These are phyloP conservation scores for Dasyurus viverrinus DNA, from an alignment of 2,113 vertebrate genomes.

Conservation along the genomic window DNA sequence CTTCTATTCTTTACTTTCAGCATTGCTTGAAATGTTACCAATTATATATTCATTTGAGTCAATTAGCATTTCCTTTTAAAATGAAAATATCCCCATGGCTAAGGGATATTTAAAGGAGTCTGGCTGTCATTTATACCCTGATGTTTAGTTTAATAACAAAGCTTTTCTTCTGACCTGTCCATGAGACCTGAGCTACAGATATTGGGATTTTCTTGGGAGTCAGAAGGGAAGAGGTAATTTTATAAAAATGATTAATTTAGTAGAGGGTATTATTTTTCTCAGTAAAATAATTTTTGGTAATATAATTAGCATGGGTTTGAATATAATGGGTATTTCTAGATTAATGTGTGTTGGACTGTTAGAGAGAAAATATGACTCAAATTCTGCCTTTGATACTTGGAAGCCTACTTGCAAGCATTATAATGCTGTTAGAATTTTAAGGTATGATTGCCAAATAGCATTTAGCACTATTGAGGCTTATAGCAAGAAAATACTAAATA, in stretches of 20 bases:
- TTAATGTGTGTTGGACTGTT: conserved; percentile 3
- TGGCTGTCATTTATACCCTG: not conserved
- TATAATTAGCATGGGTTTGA: no score
- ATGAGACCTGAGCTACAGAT: not conserved
- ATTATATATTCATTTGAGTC: not conserved
- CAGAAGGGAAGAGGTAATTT: not conserved
- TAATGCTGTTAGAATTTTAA: not conserved
- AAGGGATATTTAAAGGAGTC: not conserved
- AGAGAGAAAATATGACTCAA: no score
- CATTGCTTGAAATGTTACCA: not conserved
- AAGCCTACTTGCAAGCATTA: not conserved
- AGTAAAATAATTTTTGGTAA: no score
- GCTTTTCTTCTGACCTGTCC: not conserved
- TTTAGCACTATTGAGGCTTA: not conserved
- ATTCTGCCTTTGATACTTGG: no score
- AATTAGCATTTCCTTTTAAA: not conserved
- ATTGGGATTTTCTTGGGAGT: not conserved
- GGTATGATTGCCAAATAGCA: not conserved
- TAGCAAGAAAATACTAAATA: not conserved
- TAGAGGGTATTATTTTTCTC: not conserved
- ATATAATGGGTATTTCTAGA: not conserved
- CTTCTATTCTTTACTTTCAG: not conserved
- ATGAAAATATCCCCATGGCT: not conserved
- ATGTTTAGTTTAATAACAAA: not conserved
- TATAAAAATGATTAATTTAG: not conserved